Conservation (phyloP, 2,797 vertebrate genomes). For the Lagodon rhomboides region DNA sequence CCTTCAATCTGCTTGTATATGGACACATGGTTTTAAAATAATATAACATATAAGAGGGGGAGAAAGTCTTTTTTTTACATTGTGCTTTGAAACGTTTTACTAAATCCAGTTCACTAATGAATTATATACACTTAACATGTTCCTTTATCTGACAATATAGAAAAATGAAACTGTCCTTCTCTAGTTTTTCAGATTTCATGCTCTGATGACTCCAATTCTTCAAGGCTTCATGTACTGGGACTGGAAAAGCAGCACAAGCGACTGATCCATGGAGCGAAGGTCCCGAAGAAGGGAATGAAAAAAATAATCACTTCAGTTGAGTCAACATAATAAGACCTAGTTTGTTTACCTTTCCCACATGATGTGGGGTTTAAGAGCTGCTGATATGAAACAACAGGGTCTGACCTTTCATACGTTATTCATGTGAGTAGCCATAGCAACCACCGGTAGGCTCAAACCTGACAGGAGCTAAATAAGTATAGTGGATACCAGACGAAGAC, state of each 20-base stretch:
- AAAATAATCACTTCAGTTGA: neutral
- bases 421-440: slow-evolving; percentile 37
- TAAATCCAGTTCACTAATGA: slow-evolving; percentile 35
- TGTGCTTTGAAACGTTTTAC: slow-evolving; percentile 26
- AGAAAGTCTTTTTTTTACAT: slow-evolving; percentile 18
- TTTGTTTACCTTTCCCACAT: slow-evolving; percentile 13
- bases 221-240: neutral
- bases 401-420: slow-evolving; percentile 22
- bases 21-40: slow-evolving; percentile 54
- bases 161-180: neutral
- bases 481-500: neutral
- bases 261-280: neutral
- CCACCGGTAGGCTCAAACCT: neutral
- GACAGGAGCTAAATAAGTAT: neutral
- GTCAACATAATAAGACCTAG: neutral
- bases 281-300: neutral
- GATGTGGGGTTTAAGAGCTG: slow-evolving; percentile 1
- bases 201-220: neutral
- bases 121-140: slow-evolving; percentile 11
- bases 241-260: neutral
- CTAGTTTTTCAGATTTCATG: neutral
- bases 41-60: neutral
- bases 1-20: slow-evolving; percentile 58
- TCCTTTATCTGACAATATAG: slow-evolving; percentile 5
- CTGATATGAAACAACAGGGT: slow-evolving; percentile 20